Conservation (phyloP, 1,140 invertebrate species). For the Cryptotermes secundus region DNA sequence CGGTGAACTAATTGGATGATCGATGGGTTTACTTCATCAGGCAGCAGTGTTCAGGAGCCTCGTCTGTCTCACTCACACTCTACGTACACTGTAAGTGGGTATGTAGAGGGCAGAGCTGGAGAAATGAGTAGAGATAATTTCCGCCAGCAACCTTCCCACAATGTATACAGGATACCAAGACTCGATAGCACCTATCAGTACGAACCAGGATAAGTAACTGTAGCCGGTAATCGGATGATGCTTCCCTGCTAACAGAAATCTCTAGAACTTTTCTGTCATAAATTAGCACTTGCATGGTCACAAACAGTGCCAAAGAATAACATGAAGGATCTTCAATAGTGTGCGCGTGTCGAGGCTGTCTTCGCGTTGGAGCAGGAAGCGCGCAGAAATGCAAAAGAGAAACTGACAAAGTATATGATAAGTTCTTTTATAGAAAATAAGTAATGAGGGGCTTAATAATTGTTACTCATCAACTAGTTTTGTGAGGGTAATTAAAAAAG, state of each 20-base stretch:
- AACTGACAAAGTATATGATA: too few species aligned
- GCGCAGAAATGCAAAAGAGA: too few species aligned
- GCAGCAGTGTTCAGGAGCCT: constrained; percentile 5
- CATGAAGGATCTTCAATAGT: too few species aligned
- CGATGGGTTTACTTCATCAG: constrained; percentile 40
- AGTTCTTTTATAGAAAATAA: too few species aligned
- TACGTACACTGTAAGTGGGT: neutral
- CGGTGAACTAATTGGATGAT: constrained; percentile 40
- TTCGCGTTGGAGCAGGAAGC: too few species aligned
- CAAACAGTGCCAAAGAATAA: too few species aligned
- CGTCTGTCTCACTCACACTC: neutral
- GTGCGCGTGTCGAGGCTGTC: too few species aligned
- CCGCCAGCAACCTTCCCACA: constrained; percentile 16
- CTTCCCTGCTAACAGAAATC: neutral
- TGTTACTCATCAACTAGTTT: too few species aligned
- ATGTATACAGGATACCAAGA: too few species aligned
- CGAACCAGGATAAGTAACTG: neutral
- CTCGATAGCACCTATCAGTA: neutral
- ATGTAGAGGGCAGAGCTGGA: constrained; percentile 25
- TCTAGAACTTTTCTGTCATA: neutral
- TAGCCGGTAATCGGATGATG: neutral
- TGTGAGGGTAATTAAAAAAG: too few species aligned
- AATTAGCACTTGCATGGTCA: too few species aligned
- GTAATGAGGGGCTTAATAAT: too few species aligned
- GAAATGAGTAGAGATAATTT: constrained; percentile 29